Conservation (phyloP, 2,888 invertebrate genomes). For the Euproctis similis region DNA sequence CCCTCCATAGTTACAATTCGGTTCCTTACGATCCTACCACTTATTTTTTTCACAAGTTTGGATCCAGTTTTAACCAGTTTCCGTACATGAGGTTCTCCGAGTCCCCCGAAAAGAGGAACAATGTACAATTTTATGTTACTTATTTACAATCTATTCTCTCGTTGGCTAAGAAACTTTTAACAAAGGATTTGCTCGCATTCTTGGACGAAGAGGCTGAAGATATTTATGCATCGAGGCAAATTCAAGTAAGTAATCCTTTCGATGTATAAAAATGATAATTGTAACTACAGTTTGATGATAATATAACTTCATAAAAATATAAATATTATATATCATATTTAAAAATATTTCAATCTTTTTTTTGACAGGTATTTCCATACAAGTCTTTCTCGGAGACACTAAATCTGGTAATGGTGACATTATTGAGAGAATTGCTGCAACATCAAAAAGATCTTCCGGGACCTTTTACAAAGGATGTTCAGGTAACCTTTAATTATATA, state of each 20-base stretch:
- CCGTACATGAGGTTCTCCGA: constrained; percentile 87
- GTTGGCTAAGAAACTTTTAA: constrained; percentile 88
- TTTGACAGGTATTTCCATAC: constrained; percentile 87
- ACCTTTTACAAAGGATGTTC: constrained; percentile 94
- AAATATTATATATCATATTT: no score
- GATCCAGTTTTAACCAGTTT: constrained; percentile 94
- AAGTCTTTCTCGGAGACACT: constrained; percentile 96
- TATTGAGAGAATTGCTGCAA: constrained; percentile 92
- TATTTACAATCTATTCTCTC: constrained; percentile 88
- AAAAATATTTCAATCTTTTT: not conserved
- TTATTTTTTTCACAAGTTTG: constrained; percentile 93
- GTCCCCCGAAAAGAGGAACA: constrained; percentile 79
- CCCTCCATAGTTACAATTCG: constrained; percentile 77
- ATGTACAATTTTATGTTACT: constrained; percentile 82
- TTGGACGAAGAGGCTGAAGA: constrained; percentile 90
- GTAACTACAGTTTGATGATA: no score
- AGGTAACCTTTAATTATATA: no score
- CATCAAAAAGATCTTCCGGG: constrained; percentile 92
- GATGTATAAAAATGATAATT: no score
- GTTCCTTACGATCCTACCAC: constrained; percentile 87
- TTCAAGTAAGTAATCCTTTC: constrained; percentile 66
- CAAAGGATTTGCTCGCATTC: constrained; percentile 86
- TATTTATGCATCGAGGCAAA: constrained; percentile 82
- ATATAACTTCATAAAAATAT: no score
- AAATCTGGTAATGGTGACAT: constrained; percentile 93